Base-by-base conservation (phyloP, 2,113 vertebrate genomes). In the Gopherus flavomarginatus region DNA sequence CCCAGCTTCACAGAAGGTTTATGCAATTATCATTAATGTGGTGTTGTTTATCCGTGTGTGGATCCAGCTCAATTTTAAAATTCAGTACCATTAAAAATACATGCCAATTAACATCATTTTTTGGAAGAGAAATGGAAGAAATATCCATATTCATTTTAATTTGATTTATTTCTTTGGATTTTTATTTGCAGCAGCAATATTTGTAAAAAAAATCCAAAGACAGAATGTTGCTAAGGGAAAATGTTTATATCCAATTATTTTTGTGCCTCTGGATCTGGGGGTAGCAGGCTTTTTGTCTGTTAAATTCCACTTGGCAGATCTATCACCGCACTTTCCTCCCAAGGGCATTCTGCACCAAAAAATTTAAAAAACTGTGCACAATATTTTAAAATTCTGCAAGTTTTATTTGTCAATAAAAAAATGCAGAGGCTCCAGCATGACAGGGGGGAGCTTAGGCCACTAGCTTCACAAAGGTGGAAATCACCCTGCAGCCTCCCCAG, bases 1-100 rank as follows among this genome's bases (percentile, higher is more conserved):
- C 94, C 96, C 92, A 94, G 81, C 90, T 93, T 65, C 85, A 90
- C 90, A 88, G 97, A 96, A 95, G 96, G 94, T 95, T 96, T 95
- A 90, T 96, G 90, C 88, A 92, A 95, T 95, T 59, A 84, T 96
- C 93, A 83, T 96, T 91, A 96, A n/a, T 52, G 24, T 92, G 75
- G 87, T 94, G 35, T 90, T 96, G 87, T 97, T 95, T 95, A 90
- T 89, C 86, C 12, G 14, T 91, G 86, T 91, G 79, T 88, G 90
- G 83, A 91, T 89, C 90, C 72, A 83, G 52, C 90, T 95, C 94
- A 94, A 82, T 94, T 94, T 89, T 96, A 97, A 95, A 92, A 85
- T 87, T 85, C 94, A 90, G 91, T 94, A 62, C 50, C 90, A 92
- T 97, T 97, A 93, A 95, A 92, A 80, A 79, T 96, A 81, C 81